phyloP scores from a whole-genome alignment of 2,888 invertebrate species.

The Chymomyza procnemis region DNA sequence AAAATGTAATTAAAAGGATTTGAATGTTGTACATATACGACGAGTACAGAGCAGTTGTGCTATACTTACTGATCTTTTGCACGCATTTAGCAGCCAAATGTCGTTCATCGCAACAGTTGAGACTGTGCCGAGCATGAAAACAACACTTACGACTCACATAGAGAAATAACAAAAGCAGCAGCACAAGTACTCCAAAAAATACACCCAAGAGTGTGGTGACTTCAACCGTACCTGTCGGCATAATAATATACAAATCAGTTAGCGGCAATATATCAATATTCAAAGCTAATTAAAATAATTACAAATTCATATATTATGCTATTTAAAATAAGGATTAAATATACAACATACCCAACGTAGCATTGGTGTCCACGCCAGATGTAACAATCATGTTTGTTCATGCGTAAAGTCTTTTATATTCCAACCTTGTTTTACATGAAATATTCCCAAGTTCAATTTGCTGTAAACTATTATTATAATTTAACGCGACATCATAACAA shows the following conservation, averaged over 20 bases:
- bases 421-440: constrained; percentile 19
- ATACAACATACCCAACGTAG: constrained; percentile 76
- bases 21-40: background rate
- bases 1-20: constrained; percentile 3
- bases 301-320: background rate
- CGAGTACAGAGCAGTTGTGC: constrained; percentile 1
- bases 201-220: constrained; percentile 93
- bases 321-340: constrained; percentile 8
- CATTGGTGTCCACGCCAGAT: constrained; percentile 78
- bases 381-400: constrained; percentile 78
- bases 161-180: constrained; percentile 90
- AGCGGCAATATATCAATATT: background rate
- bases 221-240: constrained; percentile 82
- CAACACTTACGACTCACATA: constrained; percentile 90
- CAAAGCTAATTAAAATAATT: background rate
- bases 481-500: background rate
- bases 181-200: constrained; percentile 89
- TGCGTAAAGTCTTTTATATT: constrained; percentile 37
- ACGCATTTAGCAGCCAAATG: constrained; percentile 77
- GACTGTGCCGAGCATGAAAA: constrained; percentile 82
- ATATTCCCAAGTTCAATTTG: constrained; percentile 6
- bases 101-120: constrained; percentile 83
- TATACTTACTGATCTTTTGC: constrained; percentile 77
- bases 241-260: background rate
- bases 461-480: constrained; percentile 7